A percentile compares a stretch with the other conserved stretches of the same genome.
These are phyloP conservation scores for Anas platyrhynchos DNA, from an alignment of 2,113 vertebrate genomes.

Conservation along the genomic window DNA sequence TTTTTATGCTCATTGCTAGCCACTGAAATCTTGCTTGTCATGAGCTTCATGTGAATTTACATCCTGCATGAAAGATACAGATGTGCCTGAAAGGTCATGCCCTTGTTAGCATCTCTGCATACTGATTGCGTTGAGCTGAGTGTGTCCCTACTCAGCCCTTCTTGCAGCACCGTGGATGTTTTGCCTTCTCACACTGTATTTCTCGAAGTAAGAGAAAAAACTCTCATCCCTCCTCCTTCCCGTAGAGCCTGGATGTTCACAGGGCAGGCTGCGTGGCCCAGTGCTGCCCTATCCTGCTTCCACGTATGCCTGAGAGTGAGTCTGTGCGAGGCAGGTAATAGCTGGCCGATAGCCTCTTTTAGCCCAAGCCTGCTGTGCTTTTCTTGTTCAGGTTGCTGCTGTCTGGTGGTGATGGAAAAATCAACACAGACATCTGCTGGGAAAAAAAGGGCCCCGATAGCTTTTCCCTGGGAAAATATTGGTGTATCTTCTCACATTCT, in stretches of 20 bases:
- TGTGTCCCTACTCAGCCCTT: background rate
- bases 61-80: background rate
- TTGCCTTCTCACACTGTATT: background rate
- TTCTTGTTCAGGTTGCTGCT: background rate
- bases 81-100: background rate
- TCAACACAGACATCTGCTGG: background rate
- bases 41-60: background rate
- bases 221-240: too few relatives aligned
- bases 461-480: background rate
- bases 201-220: background rate
- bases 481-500: background rate
- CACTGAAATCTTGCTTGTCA: background rate
- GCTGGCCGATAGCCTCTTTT: background rate
- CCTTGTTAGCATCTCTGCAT: background rate
- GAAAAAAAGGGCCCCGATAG: background rate
- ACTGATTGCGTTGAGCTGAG: background rate
- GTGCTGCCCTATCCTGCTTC: background rate
- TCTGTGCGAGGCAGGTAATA: background rate
- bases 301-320: rapidly evolving
- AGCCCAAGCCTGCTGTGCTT: background rate
- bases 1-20: background rate
- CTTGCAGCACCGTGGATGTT: background rate
- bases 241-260: background rate
- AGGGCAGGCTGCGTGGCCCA: background rate
- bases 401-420: background rate